Evolutionary conservation across 2,797 vertebrate species (phyloP), one percentile per base, ranked within the genome.

Genomic region (Gymnoscopelus microlampas): DNA sequence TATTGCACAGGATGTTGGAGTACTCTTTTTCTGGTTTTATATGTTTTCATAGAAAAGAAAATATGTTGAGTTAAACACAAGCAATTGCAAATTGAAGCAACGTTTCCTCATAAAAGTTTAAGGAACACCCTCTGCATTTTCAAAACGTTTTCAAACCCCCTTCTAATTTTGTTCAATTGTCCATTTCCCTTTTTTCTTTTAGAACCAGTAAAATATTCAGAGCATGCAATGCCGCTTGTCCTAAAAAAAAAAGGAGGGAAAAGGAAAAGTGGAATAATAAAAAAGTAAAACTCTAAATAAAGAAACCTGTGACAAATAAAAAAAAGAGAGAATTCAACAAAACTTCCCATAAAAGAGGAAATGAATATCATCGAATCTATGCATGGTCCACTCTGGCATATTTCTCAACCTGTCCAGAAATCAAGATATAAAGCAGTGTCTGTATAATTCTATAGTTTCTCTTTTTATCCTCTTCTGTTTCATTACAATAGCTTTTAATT

Each of bases 81-180:
- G 96, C 97, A 98, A 95, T 95, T 97, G 96, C 96, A 97, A 98
- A 96, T 94, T 79, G 94, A 96, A 97, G 96, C 95, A 96, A 96
- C 87, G 92, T 95, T 92, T 88, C 73, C 78, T 89, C 91, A 91
- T 91, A 93, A 94, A 93, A 91, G 87, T 90, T 91, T 74, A 79
- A 93, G 87, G 92, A 93, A 93, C 88, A 88, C 88, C 87, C 85
- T 91, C 85, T 88, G 77, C 84, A 82, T 90, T 91, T 90, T 88
- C 71, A 78, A 89, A 84, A 79, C 75, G 76, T 84, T 91, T 89
- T 88, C 68, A 80, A 80, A 76, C 58, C 85, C 80, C 90, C 85
- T 87, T 85, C 93, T 94, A 91, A 92, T 93, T 44, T 87, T 71
- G 79, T 87, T 91, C 82, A 85, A 73, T 85, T 86, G 82, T 77